Percentiles rank a stretch among this genome's conserved stretches.
These are phyloP conservation scores for Camponotus pennsylvanicus DNA, from an alignment of 1,140 invertebrate genomes.

Conservation along the genomic window DNA sequence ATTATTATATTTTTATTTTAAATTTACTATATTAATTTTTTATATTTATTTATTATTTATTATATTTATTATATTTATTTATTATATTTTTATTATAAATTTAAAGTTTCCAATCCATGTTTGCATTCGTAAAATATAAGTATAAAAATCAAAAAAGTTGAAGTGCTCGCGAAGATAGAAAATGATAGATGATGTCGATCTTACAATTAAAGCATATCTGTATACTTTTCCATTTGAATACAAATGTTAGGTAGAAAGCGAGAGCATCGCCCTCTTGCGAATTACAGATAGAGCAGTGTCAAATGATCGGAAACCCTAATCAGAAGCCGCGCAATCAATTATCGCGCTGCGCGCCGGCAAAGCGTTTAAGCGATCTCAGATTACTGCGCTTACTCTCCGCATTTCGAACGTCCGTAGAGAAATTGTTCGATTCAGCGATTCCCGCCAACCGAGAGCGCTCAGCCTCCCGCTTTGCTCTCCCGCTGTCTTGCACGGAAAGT, in stretches of 20 bases:
- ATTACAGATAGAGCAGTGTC: slow-evolving; percentile 71
- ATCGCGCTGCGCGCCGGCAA: slow-evolving; percentile 68
- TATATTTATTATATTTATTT: too few relatives aligned
- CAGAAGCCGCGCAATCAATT: slow-evolving; percentile 75
- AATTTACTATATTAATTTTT: too few relatives aligned
- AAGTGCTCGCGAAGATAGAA: not conserved
- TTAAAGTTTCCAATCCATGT: not conserved
- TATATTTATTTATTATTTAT: too few relatives aligned
- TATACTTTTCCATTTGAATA: not conserved
- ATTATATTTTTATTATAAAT: not conserved
- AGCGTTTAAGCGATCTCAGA: slow-evolving; percentile 70
- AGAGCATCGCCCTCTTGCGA: slow-evolving; percentile 20
- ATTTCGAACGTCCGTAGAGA: slow-evolving; percentile 59
- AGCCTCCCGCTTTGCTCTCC: slow-evolving; percentile 27
- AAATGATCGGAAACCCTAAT: slow-evolving; percentile 77
- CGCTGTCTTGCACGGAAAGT: slow-evolving; percentile 34
- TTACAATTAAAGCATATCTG: not conserved
- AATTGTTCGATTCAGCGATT: slow-evolving; percentile 73
- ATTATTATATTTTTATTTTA: too few relatives aligned
- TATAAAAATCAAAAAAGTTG: slow-evolving; percentile 4
- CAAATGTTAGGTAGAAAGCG: not conserved
- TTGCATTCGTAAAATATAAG: not conserved
- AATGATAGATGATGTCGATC: not conserved
- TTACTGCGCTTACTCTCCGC: slow-evolving; percentile 60
- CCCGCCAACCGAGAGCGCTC: slow-evolving; percentile 58